These are phyloP conservation scores for Passer montanus DNA, from an alignment of 2,113 vertebrate genomes.

Conservation along the genomic window DNA sequence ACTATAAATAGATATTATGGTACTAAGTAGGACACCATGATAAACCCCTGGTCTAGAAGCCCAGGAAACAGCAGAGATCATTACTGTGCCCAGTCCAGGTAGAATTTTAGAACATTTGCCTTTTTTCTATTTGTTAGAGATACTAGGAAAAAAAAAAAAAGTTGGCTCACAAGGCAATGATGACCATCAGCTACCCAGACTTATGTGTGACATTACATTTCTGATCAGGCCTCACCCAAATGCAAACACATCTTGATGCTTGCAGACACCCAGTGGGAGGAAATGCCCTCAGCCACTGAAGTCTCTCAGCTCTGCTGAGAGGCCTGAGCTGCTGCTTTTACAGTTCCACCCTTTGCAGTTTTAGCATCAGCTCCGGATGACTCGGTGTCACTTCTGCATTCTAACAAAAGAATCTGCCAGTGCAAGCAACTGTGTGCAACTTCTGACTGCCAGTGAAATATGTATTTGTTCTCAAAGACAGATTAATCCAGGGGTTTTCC, in stretches of 20 bases:
- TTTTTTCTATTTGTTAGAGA: neutral
- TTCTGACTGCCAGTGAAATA: neutral
- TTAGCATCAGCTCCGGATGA: neutral
- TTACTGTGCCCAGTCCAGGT: neutral
- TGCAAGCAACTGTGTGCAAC: neutral
- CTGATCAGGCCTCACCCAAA: neutral
- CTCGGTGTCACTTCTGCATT: constrained; percentile 21
- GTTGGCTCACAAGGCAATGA: neutral
- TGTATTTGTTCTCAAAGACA: neutral
- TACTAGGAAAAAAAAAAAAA: too few relatives aligned
- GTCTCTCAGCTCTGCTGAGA: neutral
- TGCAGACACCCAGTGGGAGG: neutral
- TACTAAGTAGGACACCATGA: neutral
- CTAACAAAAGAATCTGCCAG: constrained; percentile 28
- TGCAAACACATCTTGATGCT: neutral
- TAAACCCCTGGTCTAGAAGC: neutral
- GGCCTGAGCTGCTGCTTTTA: neutral
- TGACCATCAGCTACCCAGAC: neutral
- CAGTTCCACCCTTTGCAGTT: neutral
- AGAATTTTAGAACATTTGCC: neutral
- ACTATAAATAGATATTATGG: neutral
- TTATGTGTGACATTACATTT: neutral
- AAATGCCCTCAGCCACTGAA: neutral
- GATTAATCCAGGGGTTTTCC: neutral
- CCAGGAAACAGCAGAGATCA: neutral